Base-by-base conservation (phyloP, 2,888 invertebrate species). In the Anarsia innoxiella region DNA sequence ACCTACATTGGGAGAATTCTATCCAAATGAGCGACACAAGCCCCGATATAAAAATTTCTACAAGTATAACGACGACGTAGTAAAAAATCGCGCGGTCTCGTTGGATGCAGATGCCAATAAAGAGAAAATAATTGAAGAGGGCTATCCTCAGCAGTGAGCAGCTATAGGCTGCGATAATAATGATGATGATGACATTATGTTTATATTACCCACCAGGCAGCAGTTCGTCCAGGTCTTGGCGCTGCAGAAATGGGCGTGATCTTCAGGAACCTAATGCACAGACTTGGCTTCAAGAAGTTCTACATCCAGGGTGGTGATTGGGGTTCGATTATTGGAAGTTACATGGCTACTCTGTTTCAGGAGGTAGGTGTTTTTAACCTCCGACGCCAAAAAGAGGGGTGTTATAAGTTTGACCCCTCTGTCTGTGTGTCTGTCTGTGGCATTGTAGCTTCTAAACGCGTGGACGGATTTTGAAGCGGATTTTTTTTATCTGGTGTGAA, bases 271-370 rank as follows among this genome's bases (percentile, higher is more conserved):
- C 73, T 94, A 31, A 93, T 93, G 93, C 66, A 85, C 25, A 71
- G 91, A 10, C 72, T 94, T 0, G 91, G 90, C 0, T 86, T 86
- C 59, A 63, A 88, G 31, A 82, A 87, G 58, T 94, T 84, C 66
- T 91, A 90, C 66, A 67, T 88, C 0, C 93, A 93, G 36, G 77
- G 72, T 0, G 93, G 94, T 0, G 95, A 95, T 63, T 94, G 93
- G 93, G 96, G 96, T 0, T 75, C 90, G 0, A 4, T 86, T 0
- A 87, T 94, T 28, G 88, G 87, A 0, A 66, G 86, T 0, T 56
- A 79, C n/a, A 80, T 96, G 66, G 88, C 91, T 0, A 71, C 68
- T 0, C 23, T 70, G n/a, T 76, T 55, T 51, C 72, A n/a, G n/a
- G n/a, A n/a, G n/a, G n/a, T n/a, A n/a, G n/a, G n/a, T n/a, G n/a